A percentile compares a stretch with the other conserved stretches of the same genome.
Conservation (phyloP, 2,113 vertebrate species). For the Anolis carolinensis region DNA sequence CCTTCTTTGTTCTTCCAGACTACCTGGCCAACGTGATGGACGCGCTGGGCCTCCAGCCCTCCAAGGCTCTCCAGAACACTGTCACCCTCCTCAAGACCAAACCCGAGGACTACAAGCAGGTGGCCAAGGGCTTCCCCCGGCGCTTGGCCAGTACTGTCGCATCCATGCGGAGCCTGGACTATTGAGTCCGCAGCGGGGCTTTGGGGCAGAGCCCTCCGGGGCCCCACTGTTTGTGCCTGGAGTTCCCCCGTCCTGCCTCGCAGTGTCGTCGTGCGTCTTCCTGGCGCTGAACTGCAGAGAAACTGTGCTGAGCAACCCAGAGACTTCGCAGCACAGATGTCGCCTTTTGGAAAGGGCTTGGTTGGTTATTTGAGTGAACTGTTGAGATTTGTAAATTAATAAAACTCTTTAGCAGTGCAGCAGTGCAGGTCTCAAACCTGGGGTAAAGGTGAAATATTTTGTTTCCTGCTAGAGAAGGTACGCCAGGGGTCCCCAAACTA, state of each 20-base stretch:
- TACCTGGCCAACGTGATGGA: conserved; percentile 98
- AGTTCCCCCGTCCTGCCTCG: background rate
- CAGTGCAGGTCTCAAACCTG: too few species aligned
- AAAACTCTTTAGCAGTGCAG: too few species aligned
- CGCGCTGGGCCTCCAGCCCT: conserved; percentile 92
- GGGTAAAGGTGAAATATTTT: too few species aligned
- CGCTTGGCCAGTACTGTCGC: conserved; percentile 82
- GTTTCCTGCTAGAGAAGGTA: too few species aligned
- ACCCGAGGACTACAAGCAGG: conserved; percentile 88
- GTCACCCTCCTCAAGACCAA: conserved; percentile 84
- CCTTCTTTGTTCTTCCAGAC: conserved; percentile 72
- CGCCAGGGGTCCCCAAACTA: too few species aligned
- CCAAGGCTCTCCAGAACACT: conserved; percentile 83
- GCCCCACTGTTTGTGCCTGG: background rate
- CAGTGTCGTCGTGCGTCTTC: background rate
- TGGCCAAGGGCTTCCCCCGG: conserved; percentile 83
- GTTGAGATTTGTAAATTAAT: too few species aligned
- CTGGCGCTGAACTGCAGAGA: background rate
- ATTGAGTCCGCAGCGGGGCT: too few species aligned
- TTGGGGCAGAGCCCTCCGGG: background rate
- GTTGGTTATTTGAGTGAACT: too few species aligned
- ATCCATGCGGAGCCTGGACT: conserved; percentile 82
- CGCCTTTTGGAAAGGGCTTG: too few species aligned
- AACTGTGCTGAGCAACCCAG: too few species aligned
- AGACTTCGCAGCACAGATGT: too few species aligned